Base-by-base conservation (phyloP, 2,888 invertebrate genomes). In the Cremastinae sp. region DNA sequence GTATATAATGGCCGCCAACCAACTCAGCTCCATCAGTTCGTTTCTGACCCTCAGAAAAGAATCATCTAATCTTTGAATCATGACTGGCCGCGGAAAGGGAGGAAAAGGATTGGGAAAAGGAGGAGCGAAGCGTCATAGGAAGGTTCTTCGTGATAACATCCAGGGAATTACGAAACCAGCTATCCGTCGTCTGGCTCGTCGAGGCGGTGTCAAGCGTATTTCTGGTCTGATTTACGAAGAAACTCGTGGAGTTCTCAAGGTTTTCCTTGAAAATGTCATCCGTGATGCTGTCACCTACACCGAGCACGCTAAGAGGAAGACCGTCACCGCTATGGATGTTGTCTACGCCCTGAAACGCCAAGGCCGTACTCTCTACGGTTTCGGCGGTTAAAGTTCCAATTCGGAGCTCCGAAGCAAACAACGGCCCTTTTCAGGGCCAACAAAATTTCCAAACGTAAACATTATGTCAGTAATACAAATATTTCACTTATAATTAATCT, bases 241-340 rank as follows among this genome's bases (percentile, higher is more conserved):
- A 8, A 74, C 70, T 36, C 92, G 95, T 41, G 94, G 94, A 47
- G 95, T 94, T 0, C 86, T 95, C 41, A 95, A 95, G 18, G 94
- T 95, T 0, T 97, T 96, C 87, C 91, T 96, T 74, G 95, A 96
- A 87, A 95, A 95, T 87, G 95, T 96, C 0, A 95, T 96, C 82
- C 92, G 95, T 51, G 96, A 96, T 86, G 95, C 96, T n/a, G 95
- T 96, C 61, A 96, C 95, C 2, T 96, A 96, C 89, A 96, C 96
- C 0, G 96, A 96, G 86, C 96, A 96, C 86, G 96, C 96, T 38
- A 96, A 96, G 90, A 91, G 96, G 82, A 96, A 96, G 91, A 96
- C 96, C 0, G 96, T 96, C 51, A 96, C 96, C 0, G 95, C 96
- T 12, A 96, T 96, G 96, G 96, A 96, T 82, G 95, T 96, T 10